phyloP scores from a whole-genome alignment of 2,113 vertebrate species.

The Gallinago paraguaiae region DNA sequence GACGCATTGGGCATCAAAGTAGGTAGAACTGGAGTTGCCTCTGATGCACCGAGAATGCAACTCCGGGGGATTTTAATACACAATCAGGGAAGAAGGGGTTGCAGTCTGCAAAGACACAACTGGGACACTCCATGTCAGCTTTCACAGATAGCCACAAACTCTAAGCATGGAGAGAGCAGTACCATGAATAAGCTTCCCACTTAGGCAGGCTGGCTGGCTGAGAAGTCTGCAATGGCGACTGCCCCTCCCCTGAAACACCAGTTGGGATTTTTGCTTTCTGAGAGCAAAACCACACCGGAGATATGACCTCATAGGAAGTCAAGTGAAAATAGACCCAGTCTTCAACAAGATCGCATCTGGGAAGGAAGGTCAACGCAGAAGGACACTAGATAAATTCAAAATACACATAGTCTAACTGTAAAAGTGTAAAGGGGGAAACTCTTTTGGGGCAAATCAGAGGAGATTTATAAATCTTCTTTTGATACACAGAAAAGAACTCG shows the following conservation, averaged over 20 bases:
- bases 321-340: neutral
- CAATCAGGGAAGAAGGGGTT: neutral
- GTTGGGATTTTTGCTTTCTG: neutral
- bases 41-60: neutral
- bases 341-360: neutral
- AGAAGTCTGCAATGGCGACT: neutral
- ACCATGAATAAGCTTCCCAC: neutral
- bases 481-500: neutral
- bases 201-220: neutral
- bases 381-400: neutral
- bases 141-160: neutral
- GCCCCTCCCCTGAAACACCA: neutral
- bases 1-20: neutral
- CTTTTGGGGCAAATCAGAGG: neutral
- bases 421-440: neutral
- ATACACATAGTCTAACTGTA: neutral
- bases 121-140: neutral
- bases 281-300: neutral
- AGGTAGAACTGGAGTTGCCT: neutral
- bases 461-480: neutral
- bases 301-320: neutral
- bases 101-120: neutral
- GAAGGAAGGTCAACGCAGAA: neutral
- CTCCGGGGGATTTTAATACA: neutral
- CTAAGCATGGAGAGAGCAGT: neutral